phyloP scores from a whole-genome alignment of 2,888 invertebrate species.

The Tipula helvola region DNA sequence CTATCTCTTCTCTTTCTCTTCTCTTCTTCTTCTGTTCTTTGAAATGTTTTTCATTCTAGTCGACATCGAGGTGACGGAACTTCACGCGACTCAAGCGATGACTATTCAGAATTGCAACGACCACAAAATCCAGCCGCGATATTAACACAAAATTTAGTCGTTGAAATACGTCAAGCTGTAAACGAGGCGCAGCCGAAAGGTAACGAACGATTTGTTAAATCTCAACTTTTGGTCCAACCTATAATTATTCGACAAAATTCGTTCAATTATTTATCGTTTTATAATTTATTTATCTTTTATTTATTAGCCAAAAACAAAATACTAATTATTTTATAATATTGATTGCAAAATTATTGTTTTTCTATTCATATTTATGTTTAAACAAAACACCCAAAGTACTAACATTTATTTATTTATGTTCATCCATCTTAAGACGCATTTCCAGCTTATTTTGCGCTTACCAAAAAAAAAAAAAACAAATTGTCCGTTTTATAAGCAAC shows the following conservation, averaged over 20 bases:
- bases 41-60: conserved; percentile 15
- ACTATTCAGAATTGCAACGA: conserved; percentile 47
- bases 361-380: background rate
- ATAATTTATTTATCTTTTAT: background rate
- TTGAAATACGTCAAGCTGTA: conserved; percentile 79
- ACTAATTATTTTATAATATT: background rate
- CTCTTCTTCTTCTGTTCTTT: conserved; percentile 19
- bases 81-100: conserved; percentile 47
- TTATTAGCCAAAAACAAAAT: background rate
- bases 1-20: conserved; percentile 20
- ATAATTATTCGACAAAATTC: background rate
- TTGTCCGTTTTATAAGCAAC: background rate
- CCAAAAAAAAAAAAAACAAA: background rate
- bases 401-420: background rate
- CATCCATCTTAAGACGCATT: background rate
- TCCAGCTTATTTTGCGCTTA: background rate
- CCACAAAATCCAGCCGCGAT: conserved; percentile 49
- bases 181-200: conserved; percentile 81
- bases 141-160: conserved; percentile 69
- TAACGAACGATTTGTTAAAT: conserved; percentile 27
- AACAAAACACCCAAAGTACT: background rate
- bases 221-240: background rate
- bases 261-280: background rate
- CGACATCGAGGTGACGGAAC: conserved; percentile 37
- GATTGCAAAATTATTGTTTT: too few species aligned